These are phyloP conservation scores for Macrostomum lignano DNA, from an alignment of 1,140 invertebrate species.

Conservation along the genomic window DNA sequence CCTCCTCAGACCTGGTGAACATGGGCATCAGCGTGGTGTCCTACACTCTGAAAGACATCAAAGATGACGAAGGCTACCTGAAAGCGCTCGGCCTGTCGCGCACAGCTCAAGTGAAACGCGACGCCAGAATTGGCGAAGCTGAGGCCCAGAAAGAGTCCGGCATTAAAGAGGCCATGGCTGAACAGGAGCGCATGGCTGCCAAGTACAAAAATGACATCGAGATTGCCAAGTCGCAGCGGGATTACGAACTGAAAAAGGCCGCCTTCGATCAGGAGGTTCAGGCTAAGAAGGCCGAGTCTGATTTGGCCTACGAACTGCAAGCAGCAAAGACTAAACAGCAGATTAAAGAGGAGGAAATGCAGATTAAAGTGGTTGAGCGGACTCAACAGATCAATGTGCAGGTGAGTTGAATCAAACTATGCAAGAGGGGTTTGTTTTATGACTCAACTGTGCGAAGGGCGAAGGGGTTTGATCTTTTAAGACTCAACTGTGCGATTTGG, in stretches of 20 bases:
- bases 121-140: constrained; percentile 76
- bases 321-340: constrained; percentile 76
- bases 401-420: no score
- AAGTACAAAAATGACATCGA: constrained; percentile 58
- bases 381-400: constrained; percentile 59
- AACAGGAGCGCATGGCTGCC: constrained; percentile 69
- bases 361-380: constrained; percentile 67
- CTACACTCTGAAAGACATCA: constrained; percentile 73
- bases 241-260: constrained; percentile 86
- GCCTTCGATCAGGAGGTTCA: constrained; percentile 83
- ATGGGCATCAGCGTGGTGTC: constrained; percentile 82
- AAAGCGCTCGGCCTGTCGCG: constrained; percentile 75
- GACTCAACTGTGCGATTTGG: no score
- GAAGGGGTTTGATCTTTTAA: no score
- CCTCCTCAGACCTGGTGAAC: constrained; percentile 69
- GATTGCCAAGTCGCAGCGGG: constrained; percentile 71
- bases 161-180: constrained; percentile 50
- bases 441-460: no score
- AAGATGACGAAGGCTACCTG: constrained; percentile 83
- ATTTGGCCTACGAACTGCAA: constrained; percentile 70
- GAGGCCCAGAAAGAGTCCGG: constrained; percentile 37
- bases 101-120: constrained; percentile 77
- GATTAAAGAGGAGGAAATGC: constrained; percentile 86
- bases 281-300: constrained; percentile 74
- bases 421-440: no score